Percentiles rank a stretch among this genome's conserved stretches.
phyloP scores from a whole-genome alignment of 2,113 vertebrate genomes.

The Chloropsis cyanopogon region DNA sequence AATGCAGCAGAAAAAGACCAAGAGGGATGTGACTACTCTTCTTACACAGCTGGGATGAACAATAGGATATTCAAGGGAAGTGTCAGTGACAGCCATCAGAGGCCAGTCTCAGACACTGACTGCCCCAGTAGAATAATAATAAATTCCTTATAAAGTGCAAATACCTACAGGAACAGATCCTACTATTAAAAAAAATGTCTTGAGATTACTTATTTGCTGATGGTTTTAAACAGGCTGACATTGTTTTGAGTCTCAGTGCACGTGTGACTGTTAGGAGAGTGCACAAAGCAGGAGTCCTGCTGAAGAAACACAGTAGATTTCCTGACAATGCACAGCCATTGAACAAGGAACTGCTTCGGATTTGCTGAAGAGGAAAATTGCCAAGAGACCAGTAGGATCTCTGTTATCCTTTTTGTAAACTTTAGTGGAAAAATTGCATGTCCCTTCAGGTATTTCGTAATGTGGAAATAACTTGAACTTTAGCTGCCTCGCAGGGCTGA shows the following conservation, averaged over 20 bases:
- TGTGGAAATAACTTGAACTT: constrained; percentile 8
- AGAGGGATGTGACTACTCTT: neutral
- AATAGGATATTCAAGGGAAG: neutral
- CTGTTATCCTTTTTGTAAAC: neutral
- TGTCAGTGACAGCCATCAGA: neutral
- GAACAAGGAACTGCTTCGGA: neutral
- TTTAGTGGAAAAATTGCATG: neutral
- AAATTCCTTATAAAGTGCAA: neutral
- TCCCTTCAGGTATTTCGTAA: neutral
- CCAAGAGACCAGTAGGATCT: neutral
- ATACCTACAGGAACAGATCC: neutral
- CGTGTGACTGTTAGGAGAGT: neutral
- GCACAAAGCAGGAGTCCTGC: neutral
- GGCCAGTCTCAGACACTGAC: neutral
- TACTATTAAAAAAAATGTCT: neutral
- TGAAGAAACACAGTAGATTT: neutral
- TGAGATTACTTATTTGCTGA: neutral
- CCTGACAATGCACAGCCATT: neutral
- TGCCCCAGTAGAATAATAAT: neutral
- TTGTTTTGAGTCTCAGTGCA: neutral
- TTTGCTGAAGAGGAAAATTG: neutral
- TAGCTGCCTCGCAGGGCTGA: neutral
- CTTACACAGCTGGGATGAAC: neutral
- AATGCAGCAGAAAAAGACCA: neutral
- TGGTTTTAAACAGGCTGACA: neutral